Evolutionary conservation across 2,888 invertebrate genomes (phyloP), one percentile per base, ranked within the genome.

Genomic region (Papilio gigon): DNA sequence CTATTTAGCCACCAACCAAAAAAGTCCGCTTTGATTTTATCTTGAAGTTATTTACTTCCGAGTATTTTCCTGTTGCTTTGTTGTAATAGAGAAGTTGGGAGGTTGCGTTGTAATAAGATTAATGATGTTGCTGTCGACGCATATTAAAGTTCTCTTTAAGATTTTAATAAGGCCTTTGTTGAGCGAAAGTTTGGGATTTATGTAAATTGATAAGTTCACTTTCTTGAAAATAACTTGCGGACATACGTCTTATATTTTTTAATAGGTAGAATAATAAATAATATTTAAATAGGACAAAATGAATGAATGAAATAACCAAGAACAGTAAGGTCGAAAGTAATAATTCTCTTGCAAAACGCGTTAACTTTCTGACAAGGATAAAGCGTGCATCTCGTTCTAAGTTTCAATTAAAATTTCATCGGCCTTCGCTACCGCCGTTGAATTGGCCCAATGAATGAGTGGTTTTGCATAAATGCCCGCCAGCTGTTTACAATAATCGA

Each of bases 401-500:
- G 78, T 82, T 85, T 84, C 83, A 85, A 86, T 87, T 87, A 84
- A 82, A 79, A 76, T 58, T 59, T 68, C 62, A 63, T 59, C 78
- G 80, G 77, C 80, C 77, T 83, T 86, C 87, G 90, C 90, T 89
- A 87, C 89, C 86, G 89, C 86, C 74, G 84, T 84, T 88, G 86
- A 85, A 85, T 88, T 87, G 86, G 83, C 78, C 88, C 88, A 81
- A 82, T 83, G 84, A 86, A 81, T 83, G 82, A 82, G 81, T 82
- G 83, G 84, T 87, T 90, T 88, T 86, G 89, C 90, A 88, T 88
- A 89, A 87, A 88, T 86, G 89, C 89, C 91, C 90, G 86, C 88
- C 85, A 88, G 90, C 90, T 89, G 89, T 89, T 90, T 89, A 90
- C 88, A 89, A 86, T 88, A 88, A 90, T 89, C 89, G 88, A 89